These are phyloP conservation scores for Sus scrofa DNA, from an alignment of 2,113 vertebrate genomes.

Conservation along the genomic window DNA sequence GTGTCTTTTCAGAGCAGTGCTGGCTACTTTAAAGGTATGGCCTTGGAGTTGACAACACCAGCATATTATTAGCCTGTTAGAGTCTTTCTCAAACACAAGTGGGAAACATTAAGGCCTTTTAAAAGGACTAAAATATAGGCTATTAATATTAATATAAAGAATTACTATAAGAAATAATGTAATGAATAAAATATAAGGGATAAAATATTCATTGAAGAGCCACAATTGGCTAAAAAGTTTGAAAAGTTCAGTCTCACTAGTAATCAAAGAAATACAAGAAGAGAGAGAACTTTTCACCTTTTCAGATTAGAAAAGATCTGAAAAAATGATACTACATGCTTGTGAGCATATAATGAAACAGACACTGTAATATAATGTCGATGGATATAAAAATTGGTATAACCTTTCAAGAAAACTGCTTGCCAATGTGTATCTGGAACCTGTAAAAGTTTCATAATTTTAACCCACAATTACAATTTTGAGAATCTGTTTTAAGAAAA, in stretches of 20 bases:
- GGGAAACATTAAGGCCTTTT: background rate
- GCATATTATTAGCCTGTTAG: background rate
- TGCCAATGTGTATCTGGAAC: background rate
- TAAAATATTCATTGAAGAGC: background rate
- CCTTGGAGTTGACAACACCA: background rate
- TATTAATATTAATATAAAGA: background rate
- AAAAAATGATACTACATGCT: background rate
- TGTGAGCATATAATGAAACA: background rate
- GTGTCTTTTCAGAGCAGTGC: background rate
- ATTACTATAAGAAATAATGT: too few species aligned
- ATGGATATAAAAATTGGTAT: background rate
- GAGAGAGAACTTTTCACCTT: background rate
- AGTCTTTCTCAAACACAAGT: background rate
- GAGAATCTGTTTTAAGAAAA: constrained; percentile 21
- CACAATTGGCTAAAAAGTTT: background rate
- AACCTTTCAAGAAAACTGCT: constrained; percentile 29
- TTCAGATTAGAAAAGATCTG: background rate
- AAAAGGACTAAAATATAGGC: background rate
- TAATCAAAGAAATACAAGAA: background rate
- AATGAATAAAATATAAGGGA: too few species aligned
- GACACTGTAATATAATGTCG: background rate
- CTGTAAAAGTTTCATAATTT: background rate
- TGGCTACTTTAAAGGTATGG: background rate
- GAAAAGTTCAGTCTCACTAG: background rate
- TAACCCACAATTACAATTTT: background rate